Evolutionary conservation across 2,888 invertebrate species (phyloP).

Genomic region (Xestia c-nigrum): DNA sequence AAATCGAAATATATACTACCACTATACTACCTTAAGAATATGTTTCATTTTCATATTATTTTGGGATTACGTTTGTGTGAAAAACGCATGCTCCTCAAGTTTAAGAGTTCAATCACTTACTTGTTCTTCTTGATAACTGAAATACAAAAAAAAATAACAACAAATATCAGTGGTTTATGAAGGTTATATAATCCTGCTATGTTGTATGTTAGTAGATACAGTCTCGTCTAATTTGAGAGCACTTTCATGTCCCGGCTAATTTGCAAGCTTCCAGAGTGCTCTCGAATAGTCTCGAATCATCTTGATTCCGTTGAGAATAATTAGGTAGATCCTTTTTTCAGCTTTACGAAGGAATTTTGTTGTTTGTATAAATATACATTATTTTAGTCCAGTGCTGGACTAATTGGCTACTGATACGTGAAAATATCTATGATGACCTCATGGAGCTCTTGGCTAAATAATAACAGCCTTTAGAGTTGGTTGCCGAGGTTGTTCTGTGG

Average conservation of each 20-base stretch:
- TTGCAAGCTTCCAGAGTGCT: constrained; percentile 48
- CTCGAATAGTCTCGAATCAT: constrained; percentile 45
- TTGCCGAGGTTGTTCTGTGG: too few species aligned
- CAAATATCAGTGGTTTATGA: background rate
- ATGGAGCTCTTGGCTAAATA: too few species aligned
- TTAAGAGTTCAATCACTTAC: too few species aligned
- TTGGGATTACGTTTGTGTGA: too few species aligned
- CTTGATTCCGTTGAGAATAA: constrained; percentile 57
- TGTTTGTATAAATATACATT: background rate
- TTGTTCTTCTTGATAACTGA: background rate
- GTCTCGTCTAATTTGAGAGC: constrained; percentile 54
- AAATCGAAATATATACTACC: too few species aligned
- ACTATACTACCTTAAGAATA: too few species aligned
- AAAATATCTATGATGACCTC: background rate
- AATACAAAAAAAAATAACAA: background rate
- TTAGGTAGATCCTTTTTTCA: constrained; percentile 47
- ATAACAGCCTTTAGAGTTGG: too few species aligned
- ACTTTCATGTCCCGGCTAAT: constrained; percentile 56
- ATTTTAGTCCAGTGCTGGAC: background rate
- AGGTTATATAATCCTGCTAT: background rate
- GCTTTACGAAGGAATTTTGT: constrained; percentile 4
- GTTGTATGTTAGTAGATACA: constrained; percentile 10
- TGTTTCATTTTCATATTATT: too few species aligned
- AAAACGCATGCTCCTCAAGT: too few species aligned
- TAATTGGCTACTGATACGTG: background rate